phyloP scores from a whole-genome alignment of 64 coral and sea anemone species.

The Astreopora myriophthalma region DNA sequence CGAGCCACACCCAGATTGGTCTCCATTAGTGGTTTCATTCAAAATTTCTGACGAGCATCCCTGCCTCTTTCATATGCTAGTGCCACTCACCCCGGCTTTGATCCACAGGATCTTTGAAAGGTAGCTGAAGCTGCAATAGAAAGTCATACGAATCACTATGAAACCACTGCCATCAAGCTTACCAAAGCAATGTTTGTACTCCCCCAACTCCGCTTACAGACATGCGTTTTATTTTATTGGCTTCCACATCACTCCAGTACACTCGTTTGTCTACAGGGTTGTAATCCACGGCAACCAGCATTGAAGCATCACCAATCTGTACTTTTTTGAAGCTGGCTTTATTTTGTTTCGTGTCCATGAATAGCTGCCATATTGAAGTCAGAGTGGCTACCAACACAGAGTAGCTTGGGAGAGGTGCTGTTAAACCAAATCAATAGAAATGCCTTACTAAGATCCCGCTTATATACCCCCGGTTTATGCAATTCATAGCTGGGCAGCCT shows the following conservation, averaged over 20 bases:
- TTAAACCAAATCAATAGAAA: neutral
- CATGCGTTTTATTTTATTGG: conserved; percentile 59
- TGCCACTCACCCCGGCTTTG: too few relatives aligned
- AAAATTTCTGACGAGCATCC: too few relatives aligned
- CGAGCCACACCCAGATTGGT: too few relatives aligned
- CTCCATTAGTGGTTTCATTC: too few relatives aligned
- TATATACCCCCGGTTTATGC: too few relatives aligned
- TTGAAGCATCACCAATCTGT: conserved; percentile 26
- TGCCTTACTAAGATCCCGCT: neutral
- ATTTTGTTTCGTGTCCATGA: conserved; percentile 29
- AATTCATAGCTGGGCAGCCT: too few relatives aligned
- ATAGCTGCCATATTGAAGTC: conserved; percentile 68
- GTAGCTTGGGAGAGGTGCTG: conserved; percentile 68
- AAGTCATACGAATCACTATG: too few relatives aligned
- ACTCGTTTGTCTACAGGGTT: conserved; percentile 77
- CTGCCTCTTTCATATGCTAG: too few relatives aligned
- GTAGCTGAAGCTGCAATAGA: neutral
- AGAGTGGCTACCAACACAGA: conserved; percentile 58
- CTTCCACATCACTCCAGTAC: conserved; percentile 76
- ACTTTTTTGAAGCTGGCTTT: conserved; percentile 36
- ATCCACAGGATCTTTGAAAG: too few relatives aligned
- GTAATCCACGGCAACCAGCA: conserved; percentile 73
- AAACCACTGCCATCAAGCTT: neutral
- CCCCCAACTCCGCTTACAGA: conserved; percentile 60
- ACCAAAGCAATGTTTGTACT: conserved; percentile 54